Percentiles rank a stretch among this genome's conserved stretches.
These are phyloP conservation scores for Drosophila setifemur DNA, from an alignment of 1,140 invertebrate genomes.

Conservation along the genomic window DNA sequence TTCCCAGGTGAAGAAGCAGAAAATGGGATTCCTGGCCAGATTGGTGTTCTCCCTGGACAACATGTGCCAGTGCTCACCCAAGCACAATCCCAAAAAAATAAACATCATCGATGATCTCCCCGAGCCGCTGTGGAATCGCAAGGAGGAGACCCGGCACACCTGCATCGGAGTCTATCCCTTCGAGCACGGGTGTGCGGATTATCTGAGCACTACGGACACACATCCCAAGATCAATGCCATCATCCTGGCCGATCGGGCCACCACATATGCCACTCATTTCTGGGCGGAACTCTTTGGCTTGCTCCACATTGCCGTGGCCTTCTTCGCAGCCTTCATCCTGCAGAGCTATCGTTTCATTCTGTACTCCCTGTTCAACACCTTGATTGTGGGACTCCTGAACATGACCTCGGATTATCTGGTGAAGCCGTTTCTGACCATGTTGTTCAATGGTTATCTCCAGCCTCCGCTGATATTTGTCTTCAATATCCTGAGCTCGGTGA, in stretches of 20 bases:
- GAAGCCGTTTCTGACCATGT: slow-evolving; percentile 86
- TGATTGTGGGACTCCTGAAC: slow-evolving; percentile 85
- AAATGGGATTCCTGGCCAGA: slow-evolving; percentile 34
- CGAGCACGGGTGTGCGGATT: slow-evolving; percentile 86
- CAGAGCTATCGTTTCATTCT: slow-evolving; percentile 85
- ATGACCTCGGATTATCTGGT: slow-evolving; percentile 86
- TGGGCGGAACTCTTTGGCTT: slow-evolving; percentile 87
- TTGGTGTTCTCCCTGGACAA: slow-evolving; percentile 62
- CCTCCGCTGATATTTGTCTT: slow-evolving; percentile 86
- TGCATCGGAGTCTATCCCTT: slow-evolving; percentile 86
- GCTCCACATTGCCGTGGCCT: slow-evolving; percentile 85
- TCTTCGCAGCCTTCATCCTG: slow-evolving; percentile 85
- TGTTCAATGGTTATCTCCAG: slow-evolving; percentile 86
- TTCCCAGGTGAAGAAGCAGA: not conserved
- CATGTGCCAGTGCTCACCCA: slow-evolving; percentile 59
- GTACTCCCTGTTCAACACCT: slow-evolving; percentile 84
- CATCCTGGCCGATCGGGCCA: slow-evolving; percentile 84
- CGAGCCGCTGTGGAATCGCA: slow-evolving; percentile 61
- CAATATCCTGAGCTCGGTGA: slow-evolving; percentile 85
- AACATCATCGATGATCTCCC: slow-evolving; percentile 66
- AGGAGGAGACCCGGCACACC: slow-evolving; percentile 52
- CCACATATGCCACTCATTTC: slow-evolving; percentile 85
- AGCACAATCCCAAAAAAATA: slow-evolving; percentile 15
- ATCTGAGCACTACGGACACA: slow-evolving; percentile 85
- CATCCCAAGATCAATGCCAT: slow-evolving; percentile 85